phyloP scores from a whole-genome alignment of 1,140 invertebrate species.

The Drosophila murphyi region DNA sequence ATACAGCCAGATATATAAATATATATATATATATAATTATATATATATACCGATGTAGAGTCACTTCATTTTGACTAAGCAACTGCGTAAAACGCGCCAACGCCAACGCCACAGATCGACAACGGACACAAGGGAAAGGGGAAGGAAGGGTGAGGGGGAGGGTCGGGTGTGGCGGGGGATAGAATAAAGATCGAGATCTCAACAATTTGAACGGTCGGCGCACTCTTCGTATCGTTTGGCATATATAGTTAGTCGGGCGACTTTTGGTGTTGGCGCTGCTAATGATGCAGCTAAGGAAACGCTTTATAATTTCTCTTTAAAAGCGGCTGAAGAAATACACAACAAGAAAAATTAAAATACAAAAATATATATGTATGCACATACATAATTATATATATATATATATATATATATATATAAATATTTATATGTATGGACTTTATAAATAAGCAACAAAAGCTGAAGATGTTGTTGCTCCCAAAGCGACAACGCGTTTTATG shows the following conservation, averaged over 20 bases:
- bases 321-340: conserved; percentile 48
- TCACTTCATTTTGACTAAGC: conserved; percentile 75
- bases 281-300: conserved; percentile 83
- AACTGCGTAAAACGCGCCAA: conserved; percentile 79
- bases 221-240: conserved; percentile 40
- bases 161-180: too few relatives aligned
- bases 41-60: conserved; percentile 31
- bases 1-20: conserved; percentile 20
- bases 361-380: conserved; percentile 17
- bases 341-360: conserved; percentile 19
- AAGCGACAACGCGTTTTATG: conserved; percentile 15
- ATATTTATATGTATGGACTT: conserved; percentile 28
- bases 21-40: not conserved
- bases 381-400: conserved; percentile 22
- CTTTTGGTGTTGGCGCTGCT: conserved; percentile 83
- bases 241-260: conserved; percentile 73
- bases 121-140: conserved; percentile 10
- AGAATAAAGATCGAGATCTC: conserved; percentile 29
- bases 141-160: not conserved
- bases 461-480: conserved; percentile 68
- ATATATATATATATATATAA: conserved; percentile 10
- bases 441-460: conserved; percentile 67
- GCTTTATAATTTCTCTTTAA: conserved; percentile 83
- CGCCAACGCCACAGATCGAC: conserved; percentile 54
- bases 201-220: conserved; percentile 39